Evolutionary conservation across 2,797 vertebrate species (phyloP).

Genomic region (Danio albolineatus): DNA sequence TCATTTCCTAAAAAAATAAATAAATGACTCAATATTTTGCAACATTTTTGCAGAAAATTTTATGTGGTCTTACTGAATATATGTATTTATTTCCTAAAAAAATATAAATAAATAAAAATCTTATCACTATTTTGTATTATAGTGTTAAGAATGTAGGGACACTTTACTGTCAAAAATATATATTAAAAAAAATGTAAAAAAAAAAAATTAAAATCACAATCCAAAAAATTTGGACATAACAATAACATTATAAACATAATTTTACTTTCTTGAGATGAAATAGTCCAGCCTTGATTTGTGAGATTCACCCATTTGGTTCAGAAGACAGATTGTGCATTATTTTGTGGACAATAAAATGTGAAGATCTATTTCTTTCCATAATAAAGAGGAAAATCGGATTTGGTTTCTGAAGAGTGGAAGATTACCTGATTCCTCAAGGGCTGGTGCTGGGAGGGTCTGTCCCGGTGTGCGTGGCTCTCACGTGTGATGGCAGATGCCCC

Average conservation of each 20-base stretch:
- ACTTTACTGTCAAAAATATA: neutral
- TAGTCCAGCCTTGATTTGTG: neutral
- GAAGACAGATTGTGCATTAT: neutral
- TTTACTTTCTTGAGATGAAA: slow-evolving; percentile 11
- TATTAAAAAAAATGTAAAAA: no score
- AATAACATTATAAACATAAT: no score
- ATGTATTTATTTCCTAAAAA: neutral
- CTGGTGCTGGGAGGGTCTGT: slow-evolving; percentile 89
- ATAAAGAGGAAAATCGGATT: neutral
- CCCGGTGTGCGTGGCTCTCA: slow-evolving; percentile 91
- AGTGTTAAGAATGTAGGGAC: neutral
- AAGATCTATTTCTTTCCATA: neutral
- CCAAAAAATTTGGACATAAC: no score
- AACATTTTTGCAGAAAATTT: no score
- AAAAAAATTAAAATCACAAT: neutral
- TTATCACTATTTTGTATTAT: neutral
- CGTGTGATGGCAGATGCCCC: slow-evolving; percentile 90
- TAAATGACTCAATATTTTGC: no score
- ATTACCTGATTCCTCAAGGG: slow-evolving; percentile 94
- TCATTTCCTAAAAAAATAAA: no score
- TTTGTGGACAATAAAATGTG: neutral
- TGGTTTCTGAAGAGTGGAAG: neutral
- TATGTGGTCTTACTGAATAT: neutral
- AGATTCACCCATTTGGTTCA: neutral
- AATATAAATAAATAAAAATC: no score